Percentiles rank a stretch among this genome's conserved stretches.
phyloP scores from a whole-genome alignment of 2,797 vertebrate species.

The Florisuga fusca region DNA sequence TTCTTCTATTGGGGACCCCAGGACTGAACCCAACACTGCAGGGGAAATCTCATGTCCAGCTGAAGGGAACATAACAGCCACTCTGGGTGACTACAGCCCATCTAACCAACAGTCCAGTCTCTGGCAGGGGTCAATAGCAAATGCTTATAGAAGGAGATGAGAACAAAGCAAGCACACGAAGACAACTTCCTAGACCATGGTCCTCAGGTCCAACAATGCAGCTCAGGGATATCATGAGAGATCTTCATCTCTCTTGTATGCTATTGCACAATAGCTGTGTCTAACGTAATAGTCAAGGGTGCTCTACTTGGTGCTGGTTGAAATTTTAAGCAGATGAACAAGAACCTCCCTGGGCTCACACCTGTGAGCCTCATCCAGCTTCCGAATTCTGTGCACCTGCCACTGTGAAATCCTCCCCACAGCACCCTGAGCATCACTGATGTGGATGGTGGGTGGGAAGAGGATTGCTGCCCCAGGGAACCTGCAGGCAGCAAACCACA shows the following conservation, averaged over 20 bases:
- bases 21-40: too few relatives aligned
- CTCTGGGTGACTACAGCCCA: neutral
- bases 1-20: too few relatives aligned
- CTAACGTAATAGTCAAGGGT: neutral
- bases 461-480: neutral
- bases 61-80: neutral
- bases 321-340: neutral
- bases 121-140: neutral
- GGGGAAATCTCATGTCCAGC: neutral
- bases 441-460: neutral
- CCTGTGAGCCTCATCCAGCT: neutral
- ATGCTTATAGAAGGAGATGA: neutral
- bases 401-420: accelerated
- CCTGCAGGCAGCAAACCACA: neutral
- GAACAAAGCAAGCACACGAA: neutral
- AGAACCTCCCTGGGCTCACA: neutral
- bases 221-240: neutral
- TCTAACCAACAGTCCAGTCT: neutral
- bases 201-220: neutral
- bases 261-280: neutral
- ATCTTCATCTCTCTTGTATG: neutral
- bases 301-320: neutral
- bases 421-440: neutral
- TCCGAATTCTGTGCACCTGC: neutral
- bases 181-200: neutral